These are phyloP conservation scores for Stomatorhinus walkeri DNA, from an alignment of 2,797 vertebrate genomes.

Conservation along the genomic window DNA sequence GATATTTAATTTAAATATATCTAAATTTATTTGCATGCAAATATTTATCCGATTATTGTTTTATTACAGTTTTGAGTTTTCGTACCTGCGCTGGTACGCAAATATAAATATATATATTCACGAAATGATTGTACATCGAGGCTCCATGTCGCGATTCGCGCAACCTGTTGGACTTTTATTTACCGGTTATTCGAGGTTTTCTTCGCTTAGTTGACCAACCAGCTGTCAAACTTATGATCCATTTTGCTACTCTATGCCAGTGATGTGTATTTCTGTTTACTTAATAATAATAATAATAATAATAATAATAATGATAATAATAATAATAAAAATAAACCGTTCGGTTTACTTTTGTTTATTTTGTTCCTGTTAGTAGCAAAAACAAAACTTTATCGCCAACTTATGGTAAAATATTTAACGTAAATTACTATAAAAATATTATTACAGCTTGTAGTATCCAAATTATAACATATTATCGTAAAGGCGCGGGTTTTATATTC, in stretches of 20 bases:
- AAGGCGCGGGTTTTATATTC: neutral
- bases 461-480: neutral
- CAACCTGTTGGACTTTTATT: conserved; percentile 14
- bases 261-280: neutral
- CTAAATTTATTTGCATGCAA: neutral
- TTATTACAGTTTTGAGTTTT: neutral
- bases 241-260: neutral
- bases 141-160: neutral
- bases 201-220: neutral
- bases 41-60: neutral
- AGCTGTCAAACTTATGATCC: neutral
- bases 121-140: neutral
- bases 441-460: neutral
- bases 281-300: neutral
- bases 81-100: neutral
- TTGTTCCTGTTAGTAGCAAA: neutral
- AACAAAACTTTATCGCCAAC: neutral
- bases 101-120: neutral
- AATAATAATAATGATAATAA: neutral
- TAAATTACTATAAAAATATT: neutral
- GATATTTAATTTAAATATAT: neutral
- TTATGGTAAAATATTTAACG: neutral
- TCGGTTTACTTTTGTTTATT: neutral
- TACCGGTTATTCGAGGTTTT: neutral
- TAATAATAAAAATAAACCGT: neutral